Percentiles rank a stretch among this genome's conserved stretches.
phyloP scores from a whole-genome alignment of 2,113 vertebrate species.

The Copsychus sechellarum region DNA sequence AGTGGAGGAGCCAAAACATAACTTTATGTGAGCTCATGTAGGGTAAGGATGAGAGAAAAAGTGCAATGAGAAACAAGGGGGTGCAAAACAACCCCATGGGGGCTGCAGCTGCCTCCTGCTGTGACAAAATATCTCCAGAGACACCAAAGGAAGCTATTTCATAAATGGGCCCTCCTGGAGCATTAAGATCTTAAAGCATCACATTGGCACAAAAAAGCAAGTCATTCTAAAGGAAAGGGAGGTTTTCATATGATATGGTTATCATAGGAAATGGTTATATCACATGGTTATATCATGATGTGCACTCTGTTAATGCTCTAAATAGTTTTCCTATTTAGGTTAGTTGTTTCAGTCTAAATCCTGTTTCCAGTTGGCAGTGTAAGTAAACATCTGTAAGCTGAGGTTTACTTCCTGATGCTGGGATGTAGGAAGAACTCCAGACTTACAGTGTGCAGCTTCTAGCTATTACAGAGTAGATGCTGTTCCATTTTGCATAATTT shows the following conservation, averaged over 20 bases:
- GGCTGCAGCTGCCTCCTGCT: neutral
- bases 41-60: neutral
- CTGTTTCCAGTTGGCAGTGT: neutral
- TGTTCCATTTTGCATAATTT: neutral
- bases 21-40: fast-evolving
- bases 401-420: neutral
- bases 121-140: neutral
- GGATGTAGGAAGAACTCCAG: neutral
- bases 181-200: neutral
- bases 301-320: neutral
- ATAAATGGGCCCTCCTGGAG: neutral
- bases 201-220: neutral
- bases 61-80: neutral
- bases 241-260: neutral
- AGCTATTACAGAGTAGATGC: neutral
- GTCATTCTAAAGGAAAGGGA: neutral
- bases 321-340: neutral
- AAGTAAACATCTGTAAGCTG: neutral
- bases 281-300: neutral
- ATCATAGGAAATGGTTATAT: neutral
- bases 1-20: neutral
- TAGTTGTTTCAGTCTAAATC: neutral
- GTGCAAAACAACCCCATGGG: neutral
- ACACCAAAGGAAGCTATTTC: neutral
- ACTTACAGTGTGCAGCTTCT: neutral